phyloP scores from a whole-genome alignment of 2,113 vertebrate species.

The Malurus alboscapulatus region DNA sequence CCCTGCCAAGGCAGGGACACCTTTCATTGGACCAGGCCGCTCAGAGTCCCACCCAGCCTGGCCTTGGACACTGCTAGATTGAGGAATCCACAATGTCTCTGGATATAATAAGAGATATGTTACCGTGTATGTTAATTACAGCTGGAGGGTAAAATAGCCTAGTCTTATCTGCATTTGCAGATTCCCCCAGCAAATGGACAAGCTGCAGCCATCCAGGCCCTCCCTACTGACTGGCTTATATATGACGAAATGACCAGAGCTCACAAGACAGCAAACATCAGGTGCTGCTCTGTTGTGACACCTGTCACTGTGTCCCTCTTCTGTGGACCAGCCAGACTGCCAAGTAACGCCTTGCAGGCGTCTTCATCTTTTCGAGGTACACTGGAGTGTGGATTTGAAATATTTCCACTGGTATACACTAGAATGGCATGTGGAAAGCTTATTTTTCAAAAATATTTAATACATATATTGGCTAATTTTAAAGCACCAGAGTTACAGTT shows the following conservation, averaged over 20 bases:
- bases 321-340: conserved; percentile 83
- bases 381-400: not conserved
- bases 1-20: not conserved
- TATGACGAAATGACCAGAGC: conserved; percentile 92
- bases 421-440: not conserved
- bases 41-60: not conserved
- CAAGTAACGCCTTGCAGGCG: conserved; percentile 79
- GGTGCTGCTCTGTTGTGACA: conserved; percentile 88
- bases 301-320: conserved; percentile 85
- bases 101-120: not conserved
- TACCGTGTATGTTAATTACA: not conserved
- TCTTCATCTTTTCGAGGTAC: conserved; percentile 72
- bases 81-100: not conserved
- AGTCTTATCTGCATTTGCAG: conserved; percentile 51
- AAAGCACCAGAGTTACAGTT: not conserved
- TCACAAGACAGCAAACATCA: conserved; percentile 84
- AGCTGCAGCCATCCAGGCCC: conserved; percentile 72
- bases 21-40: too few relatives aligned
- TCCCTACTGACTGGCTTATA: conserved; percentile 92
- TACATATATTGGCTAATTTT: rapidly evolving
- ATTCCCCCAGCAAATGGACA: conserved; percentile 79
- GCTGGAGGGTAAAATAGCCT: not conserved
- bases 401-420: not conserved
- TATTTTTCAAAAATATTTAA: not conserved
- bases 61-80: not conserved